Base-by-base conservation (phyloP, 1,140 invertebrate genomes). In the Rhysida immarginata region DNA sequence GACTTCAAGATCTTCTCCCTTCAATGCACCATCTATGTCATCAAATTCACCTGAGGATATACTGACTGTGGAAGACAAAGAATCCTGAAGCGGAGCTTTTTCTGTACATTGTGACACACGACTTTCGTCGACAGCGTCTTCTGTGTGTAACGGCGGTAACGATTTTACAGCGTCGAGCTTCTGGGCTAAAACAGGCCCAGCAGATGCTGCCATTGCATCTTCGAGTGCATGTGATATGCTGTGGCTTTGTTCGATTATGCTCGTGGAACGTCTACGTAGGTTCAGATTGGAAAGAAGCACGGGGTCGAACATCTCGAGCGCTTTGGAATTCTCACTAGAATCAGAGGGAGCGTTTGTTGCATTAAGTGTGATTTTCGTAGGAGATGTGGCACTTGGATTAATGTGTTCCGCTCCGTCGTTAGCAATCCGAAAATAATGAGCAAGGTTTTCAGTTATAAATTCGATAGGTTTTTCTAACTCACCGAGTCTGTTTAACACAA, bases 151-250 rank as follows among this genome's bases (percentile, higher is more conserved):
- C n/a, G n/a, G n/a, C n/a, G n/a, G n/a, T n/a, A n/a, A n/a, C n/a
- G n/a, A n/a, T n/a, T n/a, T n/a, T n/a, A n/a, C n/a, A n/a, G n/a
- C n/a, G n/a, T n/a, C n/a, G n/a, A n/a, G n/a, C 16, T 35, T 59
- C 29, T 63, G 61, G 1, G 64, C 61, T 14, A 67, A 46, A 18
- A 67, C 54, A 14, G 64, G 65, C 0, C 65, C 59, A 29, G 66
- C 63, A 16, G 66, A 60, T 14, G 64, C 57, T 2, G 60, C 60
- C 3, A 67, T 59, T 0, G 65, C 26, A 29, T 59, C 61, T 11
- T 61, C 59, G 14, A 67, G 48, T 5, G 56, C 62, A 77, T 69
- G 8, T 81, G 64, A 58, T 51, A 53, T 58, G 53, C 23, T 60
- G 49, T 58, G 26, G 14, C 20, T 26, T 20, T 25, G 2, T 24